phyloP scores from a whole-genome alignment of 2,113 vertebrate genomes.

The Axis porcinus region DNA sequence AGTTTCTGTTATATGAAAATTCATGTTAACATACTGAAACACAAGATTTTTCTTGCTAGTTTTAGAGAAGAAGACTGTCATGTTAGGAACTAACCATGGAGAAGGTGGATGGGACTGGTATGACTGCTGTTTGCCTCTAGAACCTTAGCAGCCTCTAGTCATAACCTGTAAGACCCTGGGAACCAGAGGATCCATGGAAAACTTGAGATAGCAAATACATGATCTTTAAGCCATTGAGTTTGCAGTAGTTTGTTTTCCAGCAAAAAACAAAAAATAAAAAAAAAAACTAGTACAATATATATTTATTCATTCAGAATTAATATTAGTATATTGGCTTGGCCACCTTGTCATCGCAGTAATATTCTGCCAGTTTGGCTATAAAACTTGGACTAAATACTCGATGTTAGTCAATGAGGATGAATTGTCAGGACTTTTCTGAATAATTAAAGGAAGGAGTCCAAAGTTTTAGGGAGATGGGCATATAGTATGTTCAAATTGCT shows the following conservation, averaged over 20 bases:
- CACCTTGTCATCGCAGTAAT: background rate
- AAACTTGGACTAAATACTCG: background rate
- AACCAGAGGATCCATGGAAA: accelerated
- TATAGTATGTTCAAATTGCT: background rate
- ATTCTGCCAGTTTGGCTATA: background rate
- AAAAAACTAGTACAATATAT: background rate
- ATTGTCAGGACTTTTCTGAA: background rate
- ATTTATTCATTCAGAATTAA: background rate
- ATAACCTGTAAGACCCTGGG: background rate
- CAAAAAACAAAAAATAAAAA: background rate
- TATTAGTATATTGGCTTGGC: background rate
- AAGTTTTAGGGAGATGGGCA: background rate
- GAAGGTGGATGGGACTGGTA: accelerated
- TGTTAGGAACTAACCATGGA: background rate
- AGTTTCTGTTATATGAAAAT: background rate
- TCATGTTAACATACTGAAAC: background rate
- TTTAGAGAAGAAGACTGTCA: background rate
- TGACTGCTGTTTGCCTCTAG: accelerated
- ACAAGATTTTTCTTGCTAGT: background rate
- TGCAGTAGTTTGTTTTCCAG: background rate
- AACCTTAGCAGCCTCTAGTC: background rate
- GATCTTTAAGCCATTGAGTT: background rate
- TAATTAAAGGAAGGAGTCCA: background rate
- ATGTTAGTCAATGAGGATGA: background rate
- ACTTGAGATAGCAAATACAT: background rate